phyloP scores from a whole-genome alignment of 2,888 invertebrate species.

The Mechanitis mazaeus region DNA sequence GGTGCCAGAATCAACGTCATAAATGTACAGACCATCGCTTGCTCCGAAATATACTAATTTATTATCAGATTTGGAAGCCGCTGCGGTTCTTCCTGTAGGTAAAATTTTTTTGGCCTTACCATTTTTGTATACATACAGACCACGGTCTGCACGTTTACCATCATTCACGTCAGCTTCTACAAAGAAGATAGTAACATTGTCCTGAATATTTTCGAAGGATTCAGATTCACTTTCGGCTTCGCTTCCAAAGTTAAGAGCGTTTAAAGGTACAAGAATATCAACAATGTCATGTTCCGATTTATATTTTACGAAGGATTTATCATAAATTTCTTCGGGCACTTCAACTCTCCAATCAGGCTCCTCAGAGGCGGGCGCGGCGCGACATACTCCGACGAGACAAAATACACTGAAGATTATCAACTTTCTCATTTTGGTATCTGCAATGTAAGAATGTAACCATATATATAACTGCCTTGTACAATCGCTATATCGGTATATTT shows the following conservation, averaged over 20 bases:
- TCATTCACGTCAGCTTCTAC: slow-evolving; percentile 33
- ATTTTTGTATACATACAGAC: slow-evolving; percentile 38
- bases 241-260: slow-evolving; percentile 28
- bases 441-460: slow-evolving; percentile 8
- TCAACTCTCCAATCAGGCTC: slow-evolving; percentile 20
- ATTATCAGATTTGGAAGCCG: slow-evolving; percentile 38
- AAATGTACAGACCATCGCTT: slow-evolving; percentile 46
- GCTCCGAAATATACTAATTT: slow-evolving; percentile 46
- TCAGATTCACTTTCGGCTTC: slow-evolving; percentile 14
- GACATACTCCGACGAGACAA: slow-evolving; percentile 29
- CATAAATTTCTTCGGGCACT: slow-evolving; percentile 24
- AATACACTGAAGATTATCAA: slow-evolving; percentile 25
- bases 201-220: slow-evolving; percentile 20
- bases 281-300: slow-evolving; percentile 32
- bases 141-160: slow-evolving; percentile 32
- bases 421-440: slow-evolving; percentile 23
- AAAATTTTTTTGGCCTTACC: slow-evolving; percentile 38
- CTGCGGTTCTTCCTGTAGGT: slow-evolving; percentile 42
- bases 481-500: no score
- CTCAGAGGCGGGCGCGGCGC: slow-evolving; percentile 24
- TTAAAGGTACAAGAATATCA: slow-evolving; percentile 31
- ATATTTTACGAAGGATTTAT: slow-evolving; percentile 23
- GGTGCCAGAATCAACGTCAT: slow-evolving; percentile 30
- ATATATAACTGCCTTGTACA: neutral
- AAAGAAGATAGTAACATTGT: slow-evolving; percentile 29